A percentile compares a stretch with the other conserved stretches of the same genome.
Conservation (phyloP, 1,140 invertebrate species). For the Myzus persicae region DNA sequence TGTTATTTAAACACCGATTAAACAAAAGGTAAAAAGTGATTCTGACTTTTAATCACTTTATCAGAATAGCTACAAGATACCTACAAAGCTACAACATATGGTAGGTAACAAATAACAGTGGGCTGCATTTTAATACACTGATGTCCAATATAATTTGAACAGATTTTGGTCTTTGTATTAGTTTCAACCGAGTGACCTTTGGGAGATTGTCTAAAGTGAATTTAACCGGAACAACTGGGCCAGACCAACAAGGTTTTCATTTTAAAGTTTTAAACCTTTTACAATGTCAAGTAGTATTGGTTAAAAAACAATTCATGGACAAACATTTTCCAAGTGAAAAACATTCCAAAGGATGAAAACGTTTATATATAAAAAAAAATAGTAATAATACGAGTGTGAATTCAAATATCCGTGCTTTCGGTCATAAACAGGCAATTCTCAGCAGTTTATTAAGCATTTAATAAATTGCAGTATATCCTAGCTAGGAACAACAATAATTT, state of each 20-base stretch:
- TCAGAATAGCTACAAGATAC: too few relatives aligned
- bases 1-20: background rate
- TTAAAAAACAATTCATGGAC: background rate
- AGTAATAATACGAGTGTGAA: background rate
- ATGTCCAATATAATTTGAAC: background rate
- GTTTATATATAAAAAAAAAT: background rate
- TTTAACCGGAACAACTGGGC: background rate
- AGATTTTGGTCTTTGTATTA: background rate
- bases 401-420: background rate
- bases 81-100: background rate
- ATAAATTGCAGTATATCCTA: background rate
- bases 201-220: background rate
- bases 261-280: slow-evolving; percentile 30
- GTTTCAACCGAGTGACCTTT: background rate
- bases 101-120: too few relatives aligned
- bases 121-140: background rate
- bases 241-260: slow-evolving; percentile 21
- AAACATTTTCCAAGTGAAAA: background rate
- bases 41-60: too few relatives aligned
- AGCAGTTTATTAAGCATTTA: background rate
- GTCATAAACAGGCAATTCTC: background rate
- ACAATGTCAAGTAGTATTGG: background rate
- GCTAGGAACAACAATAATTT: background rate
- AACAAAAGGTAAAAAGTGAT: background rate
- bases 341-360: background rate